Evolutionary conservation across 2,888 invertebrate species (phyloP).

Genomic region (Drosophila longiperda): DNA sequence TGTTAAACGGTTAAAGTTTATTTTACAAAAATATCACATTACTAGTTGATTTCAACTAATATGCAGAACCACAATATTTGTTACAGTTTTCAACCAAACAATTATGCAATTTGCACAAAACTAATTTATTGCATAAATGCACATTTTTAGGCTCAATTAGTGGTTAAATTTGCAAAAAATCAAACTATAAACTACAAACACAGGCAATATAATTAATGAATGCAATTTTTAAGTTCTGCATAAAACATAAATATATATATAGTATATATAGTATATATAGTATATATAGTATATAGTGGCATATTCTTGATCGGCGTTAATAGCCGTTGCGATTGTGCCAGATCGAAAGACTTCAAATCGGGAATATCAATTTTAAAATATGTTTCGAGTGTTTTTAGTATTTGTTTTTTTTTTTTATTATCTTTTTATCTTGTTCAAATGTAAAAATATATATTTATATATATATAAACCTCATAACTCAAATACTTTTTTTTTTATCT

Average conservation of each 20-base stretch:
- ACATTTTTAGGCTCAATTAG: background rate
- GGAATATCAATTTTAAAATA: background rate
- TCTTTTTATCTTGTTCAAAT: no score
- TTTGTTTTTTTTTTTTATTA: background rate
- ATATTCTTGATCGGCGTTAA: no score
- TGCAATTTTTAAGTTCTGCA: background rate
- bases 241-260: background rate
- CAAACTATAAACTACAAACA: background rate
- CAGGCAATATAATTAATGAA: background rate
- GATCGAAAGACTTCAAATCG: background rate
- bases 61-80: background rate
- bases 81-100: background rate
- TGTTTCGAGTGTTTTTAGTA: background rate
- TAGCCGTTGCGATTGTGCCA: background rate
- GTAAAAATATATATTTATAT: no score
- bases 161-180: background rate
- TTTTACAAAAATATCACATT: background rate
- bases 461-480: background rate
- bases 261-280: no score
- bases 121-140: background rate
- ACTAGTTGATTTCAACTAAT: background rate
- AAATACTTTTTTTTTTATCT: background rate
- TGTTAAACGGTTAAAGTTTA: background rate
- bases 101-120: background rate
- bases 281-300: no score